Conservation (phyloP, 2,113 vertebrate species). For the Holacanthus passer region DNA sequence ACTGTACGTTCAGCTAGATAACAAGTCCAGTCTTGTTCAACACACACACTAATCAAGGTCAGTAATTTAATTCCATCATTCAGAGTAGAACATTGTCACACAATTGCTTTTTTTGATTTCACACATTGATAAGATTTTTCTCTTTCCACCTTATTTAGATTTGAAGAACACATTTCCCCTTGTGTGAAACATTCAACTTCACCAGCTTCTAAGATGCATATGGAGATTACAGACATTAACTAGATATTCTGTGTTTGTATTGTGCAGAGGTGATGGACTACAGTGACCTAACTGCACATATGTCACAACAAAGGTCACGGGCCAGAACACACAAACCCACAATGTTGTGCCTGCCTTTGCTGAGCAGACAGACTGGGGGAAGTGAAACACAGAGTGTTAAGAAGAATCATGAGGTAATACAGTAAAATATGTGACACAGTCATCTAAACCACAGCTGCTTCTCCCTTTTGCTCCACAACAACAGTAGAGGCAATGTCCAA, state of each 20-base stretch:
- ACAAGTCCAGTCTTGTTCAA: constrained; percentile 27
- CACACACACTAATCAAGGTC: constrained; percentile 20
- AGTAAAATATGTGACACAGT: constrained; percentile 46
- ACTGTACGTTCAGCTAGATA: constrained; percentile 14
- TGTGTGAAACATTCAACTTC: background rate
- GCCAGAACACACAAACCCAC: background rate
- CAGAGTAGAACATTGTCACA: background rate
- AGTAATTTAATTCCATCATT: constrained; percentile 4
- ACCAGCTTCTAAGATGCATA: background rate
- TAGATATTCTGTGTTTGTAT: background rate
- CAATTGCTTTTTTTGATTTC: background rate
- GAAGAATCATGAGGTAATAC: constrained; percentile 59
- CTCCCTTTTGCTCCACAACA: constrained; percentile 28
- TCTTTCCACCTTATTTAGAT: background rate
- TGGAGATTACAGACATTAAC: background rate
- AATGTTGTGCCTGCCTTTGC: background rate
- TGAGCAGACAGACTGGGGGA: constrained; percentile 15
- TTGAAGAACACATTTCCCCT: background rate
- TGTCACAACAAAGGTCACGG: background rate
- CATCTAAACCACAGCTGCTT: constrained; percentile 30
- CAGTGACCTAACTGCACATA: background rate
- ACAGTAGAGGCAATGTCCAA: constrained; percentile 5
- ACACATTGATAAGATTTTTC: background rate
- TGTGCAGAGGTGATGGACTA: background rate
- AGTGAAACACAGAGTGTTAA: constrained; percentile 52